These are phyloP conservation scores for Brachymystax lenok DNA, from an alignment of 2,797 vertebrate genomes.

Conservation along the genomic window DNA sequence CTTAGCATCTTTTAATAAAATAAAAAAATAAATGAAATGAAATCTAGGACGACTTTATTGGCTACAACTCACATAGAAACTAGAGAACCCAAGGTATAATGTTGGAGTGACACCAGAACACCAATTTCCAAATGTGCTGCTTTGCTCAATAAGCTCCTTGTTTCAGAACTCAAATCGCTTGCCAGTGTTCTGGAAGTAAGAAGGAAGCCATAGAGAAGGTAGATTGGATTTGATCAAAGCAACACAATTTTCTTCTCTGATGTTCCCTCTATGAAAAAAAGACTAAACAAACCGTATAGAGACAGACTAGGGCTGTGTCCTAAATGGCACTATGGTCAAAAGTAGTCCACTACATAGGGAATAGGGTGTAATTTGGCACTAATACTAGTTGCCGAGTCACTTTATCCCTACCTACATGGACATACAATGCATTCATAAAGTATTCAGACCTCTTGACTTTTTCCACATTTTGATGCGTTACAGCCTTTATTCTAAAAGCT, in stretches of 20 bases:
- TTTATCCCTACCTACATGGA: no score
- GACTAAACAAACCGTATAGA: background rate
- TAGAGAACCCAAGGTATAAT: background rate
- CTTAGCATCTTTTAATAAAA: background rate
- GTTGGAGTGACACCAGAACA: background rate
- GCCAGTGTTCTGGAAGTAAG: conserved; percentile 23
- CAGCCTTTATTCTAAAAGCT: no score
- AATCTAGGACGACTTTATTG: conserved; percentile 10
- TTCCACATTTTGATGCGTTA: no score
- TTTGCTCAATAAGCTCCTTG: conserved; percentile 22
- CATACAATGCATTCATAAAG: no score
- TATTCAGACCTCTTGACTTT: no score
- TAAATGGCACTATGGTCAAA: no score
- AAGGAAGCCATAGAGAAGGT: conserved; percentile 5
- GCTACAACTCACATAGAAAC: background rate
- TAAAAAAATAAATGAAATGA: background rate
- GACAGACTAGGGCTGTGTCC: no score
- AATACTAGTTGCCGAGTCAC: no score
- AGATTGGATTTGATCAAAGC: conserved; percentile 25
- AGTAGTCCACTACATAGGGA: no score
- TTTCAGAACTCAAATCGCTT: conserved; percentile 20
- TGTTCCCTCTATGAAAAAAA: conserved; percentile 1
- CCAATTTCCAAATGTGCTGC: conserved; percentile 11
- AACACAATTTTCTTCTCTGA: conserved; percentile 2
- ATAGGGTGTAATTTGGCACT: no score